Evolutionary conservation across 2,888 invertebrate species (phyloP), one percentile per base, ranked within the genome.

Genomic region (Scaptomyza parva): DNA sequence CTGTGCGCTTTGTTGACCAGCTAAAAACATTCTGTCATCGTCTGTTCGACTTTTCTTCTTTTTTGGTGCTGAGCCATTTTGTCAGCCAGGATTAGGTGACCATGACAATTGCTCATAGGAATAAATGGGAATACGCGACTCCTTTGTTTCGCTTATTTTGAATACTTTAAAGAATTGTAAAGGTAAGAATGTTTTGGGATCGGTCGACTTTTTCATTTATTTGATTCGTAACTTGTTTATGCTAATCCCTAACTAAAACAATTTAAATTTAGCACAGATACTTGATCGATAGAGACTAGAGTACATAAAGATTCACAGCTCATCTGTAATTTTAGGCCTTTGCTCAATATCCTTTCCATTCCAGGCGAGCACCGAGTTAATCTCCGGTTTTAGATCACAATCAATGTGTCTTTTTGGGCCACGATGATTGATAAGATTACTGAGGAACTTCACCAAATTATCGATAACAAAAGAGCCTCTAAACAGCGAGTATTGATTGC

Each of bases 81-180:
- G 67, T 53, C 71, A 66, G 79, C 71, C 76, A 35, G 85, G 82
- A 85, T 82, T 85, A 82, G 82, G 79, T 82, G 82, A 82, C 82
- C 82, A 85, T 85, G 82, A 78, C 85, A 82, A 82, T 82, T 78
- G 85, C 30, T 70, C 60, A 64, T 50, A 35, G 48, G 35, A 14
- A 14, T 39, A 64, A 48, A 35, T 17, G 33, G 17, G 11, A n/a
- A n/a, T n/a, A n/a, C n/a, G n/a, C n/a, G n/a, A n/a, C n/a, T n/a
- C n/a, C n/a, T n/a, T n/a, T n/a, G n/a, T n/a, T n/a, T n/a, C n/a
- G n/a, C n/a, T n/a, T n/a, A n/a, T n/a, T n/a, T n/a, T n/a, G n/a
- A n/a, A n/a, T n/a, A n/a, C n/a, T n/a, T n/a, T n/a, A n/a, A n/a
- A n/a, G n/a, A n/a, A n/a, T n/a, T n/a, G n/a, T n/a, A n/a, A n/a